These are phyloP conservation scores for Ciconia nigra DNA, from an alignment of 2,797 vertebrate genomes.

Conservation along the genomic window DNA sequence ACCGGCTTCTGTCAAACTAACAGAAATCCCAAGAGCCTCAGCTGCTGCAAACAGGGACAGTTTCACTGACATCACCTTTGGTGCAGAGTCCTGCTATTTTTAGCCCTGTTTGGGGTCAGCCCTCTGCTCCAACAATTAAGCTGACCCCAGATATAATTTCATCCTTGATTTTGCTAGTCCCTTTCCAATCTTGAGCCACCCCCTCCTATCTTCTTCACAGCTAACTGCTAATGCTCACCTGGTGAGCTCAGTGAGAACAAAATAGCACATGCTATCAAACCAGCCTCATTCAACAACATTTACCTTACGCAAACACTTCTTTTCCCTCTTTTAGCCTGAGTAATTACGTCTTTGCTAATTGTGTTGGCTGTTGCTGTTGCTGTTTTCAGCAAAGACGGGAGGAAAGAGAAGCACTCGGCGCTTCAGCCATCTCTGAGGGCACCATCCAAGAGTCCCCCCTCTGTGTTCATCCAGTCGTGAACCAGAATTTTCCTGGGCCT, in stretches of 20 bases:
- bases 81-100: background rate
- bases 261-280: background rate
- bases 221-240: too few species aligned
- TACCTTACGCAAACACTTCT: rapidly evolving
- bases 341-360: too few species aligned
- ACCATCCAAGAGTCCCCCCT: rapidly evolving
- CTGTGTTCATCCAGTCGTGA: rapidly evolving
- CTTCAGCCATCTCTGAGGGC: background rate
- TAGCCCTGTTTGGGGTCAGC: background rate
- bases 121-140: background rate
- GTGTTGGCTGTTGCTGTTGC: background rate
- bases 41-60: background rate
- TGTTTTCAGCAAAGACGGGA: background rate
- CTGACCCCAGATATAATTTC: background rate
- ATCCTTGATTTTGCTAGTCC: too few species aligned
- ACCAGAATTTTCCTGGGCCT: background rate
- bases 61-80: background rate
- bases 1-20: background rate
- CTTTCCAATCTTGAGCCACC: background rate
- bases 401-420: rapidly evolving
- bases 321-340: background rate
- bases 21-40: background rate
- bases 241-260: background rate
- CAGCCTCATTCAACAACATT: background rate
- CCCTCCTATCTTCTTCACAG: background rate